A percentile compares a stretch with the other conserved stretches of the same genome.
phyloP scores from a whole-genome alignment of 53 echinoderm and acorn worm species.

The Astropecten irregularis region DNA sequence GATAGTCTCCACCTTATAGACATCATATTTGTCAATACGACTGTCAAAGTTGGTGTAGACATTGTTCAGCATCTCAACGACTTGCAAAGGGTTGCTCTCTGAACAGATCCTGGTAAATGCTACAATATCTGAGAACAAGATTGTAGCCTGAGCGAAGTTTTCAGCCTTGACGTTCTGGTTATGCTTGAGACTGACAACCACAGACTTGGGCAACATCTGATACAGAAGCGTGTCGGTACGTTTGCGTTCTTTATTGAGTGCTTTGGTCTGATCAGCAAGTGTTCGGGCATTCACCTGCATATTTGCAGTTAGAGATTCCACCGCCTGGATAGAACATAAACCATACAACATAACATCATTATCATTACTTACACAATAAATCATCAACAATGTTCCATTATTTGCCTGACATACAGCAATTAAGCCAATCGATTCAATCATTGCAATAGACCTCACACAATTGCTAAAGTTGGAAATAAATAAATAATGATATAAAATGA shows the following conservation, averaged over 20 bases:
- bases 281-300: constrained; percentile 76
- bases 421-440: background rate
- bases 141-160: constrained; percentile 71
- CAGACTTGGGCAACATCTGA: constrained; percentile 86
- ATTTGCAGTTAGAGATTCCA: constrained; percentile 73
- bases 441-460: too few species aligned
- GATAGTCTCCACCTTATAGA: constrained; percentile 70
- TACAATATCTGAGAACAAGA: constrained; percentile 86
- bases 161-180: constrained; percentile 77
- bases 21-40: constrained; percentile 61
- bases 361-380: background rate
- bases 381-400: background rate
- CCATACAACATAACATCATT: background rate
- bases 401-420: background rate
- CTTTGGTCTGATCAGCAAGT: constrained; percentile 76
- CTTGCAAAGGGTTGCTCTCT: constrained; percentile 79
- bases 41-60: constrained; percentile 70
- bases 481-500: too few species aligned
- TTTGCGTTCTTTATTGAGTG: constrained; percentile 79
- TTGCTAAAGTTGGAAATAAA: too few species aligned
- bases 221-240: constrained; percentile 91
- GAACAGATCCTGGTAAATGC: constrained; percentile 91
- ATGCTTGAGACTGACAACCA: constrained; percentile 80
- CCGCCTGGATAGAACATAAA: too few species aligned
- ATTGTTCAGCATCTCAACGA: constrained; percentile 69